These are phyloP conservation scores for Cyrtonyx montezumae DNA, from an alignment of 2,113 vertebrate species.

Conservation along the genomic window DNA sequence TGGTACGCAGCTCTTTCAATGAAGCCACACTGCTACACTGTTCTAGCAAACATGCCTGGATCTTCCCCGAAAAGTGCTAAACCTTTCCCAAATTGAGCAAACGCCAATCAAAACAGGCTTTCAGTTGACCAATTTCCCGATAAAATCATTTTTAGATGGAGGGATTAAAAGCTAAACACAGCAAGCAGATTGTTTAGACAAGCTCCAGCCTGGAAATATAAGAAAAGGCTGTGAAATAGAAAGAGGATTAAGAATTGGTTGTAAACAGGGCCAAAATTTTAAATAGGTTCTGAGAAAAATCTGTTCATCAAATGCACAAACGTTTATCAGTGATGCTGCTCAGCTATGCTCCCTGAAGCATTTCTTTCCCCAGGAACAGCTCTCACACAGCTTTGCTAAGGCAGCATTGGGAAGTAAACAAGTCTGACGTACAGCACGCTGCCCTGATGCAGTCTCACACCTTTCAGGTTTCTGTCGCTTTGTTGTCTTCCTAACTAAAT, in stretches of 20 bases:
- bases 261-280: neutral
- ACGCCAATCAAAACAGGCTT: constrained; percentile 3
- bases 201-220: constrained; percentile 18
- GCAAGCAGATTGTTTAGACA: constrained; percentile 55
- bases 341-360: neutral
- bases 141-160: constrained; percentile 32
- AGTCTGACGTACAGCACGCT: neutral
- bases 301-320: neutral
- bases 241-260: neutral
- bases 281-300: neutral
- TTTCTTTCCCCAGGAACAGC: neutral
- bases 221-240: neutral
- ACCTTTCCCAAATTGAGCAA: constrained; percentile 14
- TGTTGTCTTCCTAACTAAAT: neutral
- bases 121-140: neutral
- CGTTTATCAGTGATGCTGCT: neutral
- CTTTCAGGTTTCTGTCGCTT: neutral
- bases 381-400: neutral
- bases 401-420: neutral
- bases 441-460: neutral
- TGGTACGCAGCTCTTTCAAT: neutral
- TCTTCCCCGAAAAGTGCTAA: constrained; percentile 4
- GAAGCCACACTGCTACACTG: neutral
- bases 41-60: neutral
- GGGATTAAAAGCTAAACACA: constrained; percentile 21